Conservation (phyloP, 2,113 vertebrate species). For the Hydrolagus affinis region DNA sequence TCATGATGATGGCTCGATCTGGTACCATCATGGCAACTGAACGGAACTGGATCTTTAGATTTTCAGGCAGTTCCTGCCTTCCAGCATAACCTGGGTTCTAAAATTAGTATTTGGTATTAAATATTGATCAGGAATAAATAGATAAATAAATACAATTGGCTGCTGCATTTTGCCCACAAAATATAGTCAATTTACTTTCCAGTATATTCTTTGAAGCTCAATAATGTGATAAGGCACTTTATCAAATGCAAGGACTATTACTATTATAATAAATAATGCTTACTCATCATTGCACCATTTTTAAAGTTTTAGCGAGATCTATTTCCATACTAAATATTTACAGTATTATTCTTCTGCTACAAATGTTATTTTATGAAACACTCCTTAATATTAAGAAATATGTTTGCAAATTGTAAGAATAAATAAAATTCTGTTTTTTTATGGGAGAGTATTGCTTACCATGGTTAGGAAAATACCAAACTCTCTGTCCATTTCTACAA, state of each 20-base stretch:
- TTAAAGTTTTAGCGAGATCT: background rate
- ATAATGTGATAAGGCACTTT: too few relatives aligned
- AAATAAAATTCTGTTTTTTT: background rate
- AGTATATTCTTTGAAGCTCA: too few relatives aligned
- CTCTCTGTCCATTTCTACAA: slow-evolving; percentile 55
- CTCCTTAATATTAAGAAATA: background rate
- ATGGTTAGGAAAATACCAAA: slow-evolving; percentile 60
- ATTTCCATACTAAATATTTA: background rate
- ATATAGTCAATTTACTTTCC: too few relatives aligned
- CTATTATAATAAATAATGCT: too few relatives aligned
- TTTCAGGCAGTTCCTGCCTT: slow-evolving; percentile 55
- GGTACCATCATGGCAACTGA: slow-evolving; percentile 59
- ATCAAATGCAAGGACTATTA: too few relatives aligned
- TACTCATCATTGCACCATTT: background rate
- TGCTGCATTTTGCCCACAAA: too few relatives aligned
- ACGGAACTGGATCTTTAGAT: slow-evolving; percentile 56
- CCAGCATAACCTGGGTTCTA: slow-evolving; percentile 57
- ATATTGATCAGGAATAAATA: background rate
- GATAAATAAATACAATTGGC: too few relatives aligned
- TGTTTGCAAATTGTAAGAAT: background rate
- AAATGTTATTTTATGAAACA: background rate
- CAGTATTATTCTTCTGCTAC: background rate
- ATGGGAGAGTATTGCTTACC: slow-evolving; percentile 41
- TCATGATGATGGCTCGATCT: slow-evolving; percentile 56
- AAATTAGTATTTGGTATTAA: slow-evolving; percentile 18